Percentiles rank a stretch among this genome's conserved stretches.
These are phyloP conservation scores for Volucella inanis DNA, from an alignment of 2,888 invertebrate species.

Conservation along the genomic window DNA sequence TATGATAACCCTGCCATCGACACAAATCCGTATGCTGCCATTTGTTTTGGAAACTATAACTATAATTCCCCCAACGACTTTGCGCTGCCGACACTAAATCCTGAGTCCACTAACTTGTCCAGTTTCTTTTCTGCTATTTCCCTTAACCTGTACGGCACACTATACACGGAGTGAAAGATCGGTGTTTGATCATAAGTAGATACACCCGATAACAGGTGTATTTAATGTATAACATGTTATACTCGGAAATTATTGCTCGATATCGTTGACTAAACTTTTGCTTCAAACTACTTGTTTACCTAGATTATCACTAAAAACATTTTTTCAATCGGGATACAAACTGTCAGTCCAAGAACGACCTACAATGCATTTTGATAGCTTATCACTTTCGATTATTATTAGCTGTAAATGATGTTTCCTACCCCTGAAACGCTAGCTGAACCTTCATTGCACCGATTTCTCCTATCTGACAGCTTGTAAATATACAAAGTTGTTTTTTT, in stretches of 20 bases:
- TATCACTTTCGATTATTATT: constrained; percentile 14
- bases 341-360: constrained; percentile 27
- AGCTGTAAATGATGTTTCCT: constrained; percentile 4
- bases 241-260: constrained; percentile 15
- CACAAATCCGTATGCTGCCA: constrained; percentile 74
- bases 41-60: constrained; percentile 66
- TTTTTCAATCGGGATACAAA: constrained; percentile 23
- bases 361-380: constrained; percentile 10
- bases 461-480: constrained; percentile 21
- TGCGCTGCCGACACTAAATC: constrained; percentile 63
- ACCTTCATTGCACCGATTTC: constrained; percentile 20
- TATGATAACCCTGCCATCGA: constrained; percentile 76
- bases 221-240: neutral
- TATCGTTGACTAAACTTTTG: neutral
- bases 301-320: neutral
- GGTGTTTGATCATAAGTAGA: constrained; percentile 39
- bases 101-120: constrained; percentile 56
- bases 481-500: constrained; percentile 27
- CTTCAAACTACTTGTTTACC: constrained; percentile 14
- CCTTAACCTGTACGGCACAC: constrained; percentile 73
- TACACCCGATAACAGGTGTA: constrained; percentile 29
- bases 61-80: constrained; percentile 57
- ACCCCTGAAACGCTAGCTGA: constrained; percentile 23
- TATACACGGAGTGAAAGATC: constrained; percentile 74
- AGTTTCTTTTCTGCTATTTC: constrained; percentile 73